Evolutionary conservation across 1,140 invertebrate genomes (phyloP).

Genomic region (Drosophila arizonae): DNA sequence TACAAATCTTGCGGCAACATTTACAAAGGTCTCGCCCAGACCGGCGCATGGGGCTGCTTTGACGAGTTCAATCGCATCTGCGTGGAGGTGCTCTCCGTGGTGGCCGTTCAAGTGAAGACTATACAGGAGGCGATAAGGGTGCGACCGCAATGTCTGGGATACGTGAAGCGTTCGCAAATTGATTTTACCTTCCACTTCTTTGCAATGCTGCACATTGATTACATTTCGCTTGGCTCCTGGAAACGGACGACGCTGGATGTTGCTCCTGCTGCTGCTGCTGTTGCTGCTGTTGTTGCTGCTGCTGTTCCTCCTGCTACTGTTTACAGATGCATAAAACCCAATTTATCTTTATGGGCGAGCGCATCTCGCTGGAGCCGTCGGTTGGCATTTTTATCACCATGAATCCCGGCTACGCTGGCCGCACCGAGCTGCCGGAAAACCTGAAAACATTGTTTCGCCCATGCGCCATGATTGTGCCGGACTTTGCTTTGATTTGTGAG

Average conservation of each 20-base stretch:
- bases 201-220: constrained; percentile 72
- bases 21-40: constrained; percentile 94
- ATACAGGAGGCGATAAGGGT: constrained; percentile 83
- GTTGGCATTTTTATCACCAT: constrained; percentile 96
- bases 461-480: constrained; percentile 94
- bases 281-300: constrained; percentile 7
- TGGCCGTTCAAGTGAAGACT: constrained; percentile 93
- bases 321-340: constrained; percentile 80
- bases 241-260: constrained; percentile 12
- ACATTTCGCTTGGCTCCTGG: constrained; percentile 48
- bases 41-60: constrained; percentile 97
- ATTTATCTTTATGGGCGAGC: constrained; percentile 91
- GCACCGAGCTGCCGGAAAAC: constrained; percentile 77
- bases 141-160: constrained; percentile 30
- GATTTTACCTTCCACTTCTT: constrained; percentile 59
- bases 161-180: constrained; percentile 61
- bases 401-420: constrained; percentile 95
- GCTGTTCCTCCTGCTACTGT: constrained; percentile 29
- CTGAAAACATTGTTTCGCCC: constrained; percentile 85
- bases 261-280: constrained; percentile 9
- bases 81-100: constrained; percentile 95
- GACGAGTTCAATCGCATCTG: constrained; percentile 98
- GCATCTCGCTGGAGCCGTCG: constrained; percentile 89
- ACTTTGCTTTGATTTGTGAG: constrained; percentile 93
- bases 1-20: constrained; percentile 96